phyloP scores from a whole-genome alignment of 35 echinoderm and acorn worm species.

The Hemicentrotus pulcherrimus region DNA sequence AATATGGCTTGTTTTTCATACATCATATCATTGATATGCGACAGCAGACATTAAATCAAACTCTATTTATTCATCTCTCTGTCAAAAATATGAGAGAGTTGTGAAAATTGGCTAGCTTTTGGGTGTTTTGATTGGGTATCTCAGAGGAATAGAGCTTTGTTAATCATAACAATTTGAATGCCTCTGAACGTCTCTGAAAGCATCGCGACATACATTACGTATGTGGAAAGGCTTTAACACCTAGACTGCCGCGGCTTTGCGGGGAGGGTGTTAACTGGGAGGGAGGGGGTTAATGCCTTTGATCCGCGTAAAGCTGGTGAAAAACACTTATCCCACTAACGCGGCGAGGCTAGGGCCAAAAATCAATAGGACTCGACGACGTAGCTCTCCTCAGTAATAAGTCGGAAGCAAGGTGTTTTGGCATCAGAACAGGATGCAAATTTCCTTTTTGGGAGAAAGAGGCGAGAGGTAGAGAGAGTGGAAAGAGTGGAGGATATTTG shows the following conservation, averaged over 20 bases:
- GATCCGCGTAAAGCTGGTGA: background rate
- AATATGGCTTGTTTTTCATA: too few relatives aligned
- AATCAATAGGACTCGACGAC: slow-evolving; percentile 6
- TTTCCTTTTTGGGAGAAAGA: slow-evolving; percentile 1
- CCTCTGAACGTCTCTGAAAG: background rate
- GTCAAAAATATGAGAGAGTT: background rate
- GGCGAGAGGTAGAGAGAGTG: background rate
- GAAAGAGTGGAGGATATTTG: background rate
- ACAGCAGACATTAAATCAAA: too few relatives aligned
- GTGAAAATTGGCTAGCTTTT: background rate
- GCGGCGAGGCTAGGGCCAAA: background rate
- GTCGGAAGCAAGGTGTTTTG: slow-evolving; percentile 16
- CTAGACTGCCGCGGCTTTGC: background rate
- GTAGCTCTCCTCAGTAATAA: background rate
- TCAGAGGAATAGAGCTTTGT: background rate
- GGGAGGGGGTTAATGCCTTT: background rate
- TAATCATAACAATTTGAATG: background rate
- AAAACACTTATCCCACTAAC: slow-evolving; percentile 9
- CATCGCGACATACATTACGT: background rate
- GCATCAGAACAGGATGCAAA: background rate
- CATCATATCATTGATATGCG: too few relatives aligned
- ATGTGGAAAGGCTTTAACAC: background rate
- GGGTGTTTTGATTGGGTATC: background rate
- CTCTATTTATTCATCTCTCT: background rate
- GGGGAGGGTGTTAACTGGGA: background rate